Base-by-base conservation (phyloP, 2,797 vertebrate species). In the Hoplostethus atlanticus region DNA sequence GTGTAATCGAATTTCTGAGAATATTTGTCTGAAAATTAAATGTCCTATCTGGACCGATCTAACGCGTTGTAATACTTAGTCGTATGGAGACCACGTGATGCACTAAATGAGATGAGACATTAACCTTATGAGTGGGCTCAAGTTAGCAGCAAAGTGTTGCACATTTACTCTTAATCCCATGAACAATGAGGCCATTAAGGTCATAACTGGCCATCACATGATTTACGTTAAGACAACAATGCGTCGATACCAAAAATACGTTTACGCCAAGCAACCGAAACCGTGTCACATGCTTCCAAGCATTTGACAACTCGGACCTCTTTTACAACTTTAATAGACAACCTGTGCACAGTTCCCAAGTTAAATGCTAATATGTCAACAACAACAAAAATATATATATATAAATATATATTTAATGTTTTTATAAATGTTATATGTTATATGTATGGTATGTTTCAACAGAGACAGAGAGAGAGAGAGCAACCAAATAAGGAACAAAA, bases 151-250 rank as follows among this genome's bases (percentile, higher is more conserved):
- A 4, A 72, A 76, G 34, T 75, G 10, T 40, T 64, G 16, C 48
- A 11, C 58, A 28, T 64, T 55, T 17, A 52, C 52, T 44, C 25
- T 58, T 30, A 12, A 21, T 64, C 46, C 34, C 17, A 1, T 1
- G 7, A 71, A 79, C 71, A 83, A 85, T 16, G 28, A 21, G 12
- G 4, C 4, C 59, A 34, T 64, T 12, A 70, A 21, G 56, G 17
- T 34, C 58, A 63, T 42, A 59, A 47, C 21, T 60, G 62, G 0
- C 7, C 0, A 65, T 84, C 86, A 87, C 78, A 81, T 91, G 85
- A 85, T 67, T 60, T 3, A 0, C 42, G 65, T 76, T 30, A 66
- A 25, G 11, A n/a, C 21, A 30, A 46, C 25, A 58, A 13, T 15
- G 13, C 12, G 68, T 65, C 69, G 87, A 85, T 77, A 79, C 85